phyloP scores from a whole-genome alignment of 2,797 vertebrate species.

The Telmatherina bonti region DNA sequence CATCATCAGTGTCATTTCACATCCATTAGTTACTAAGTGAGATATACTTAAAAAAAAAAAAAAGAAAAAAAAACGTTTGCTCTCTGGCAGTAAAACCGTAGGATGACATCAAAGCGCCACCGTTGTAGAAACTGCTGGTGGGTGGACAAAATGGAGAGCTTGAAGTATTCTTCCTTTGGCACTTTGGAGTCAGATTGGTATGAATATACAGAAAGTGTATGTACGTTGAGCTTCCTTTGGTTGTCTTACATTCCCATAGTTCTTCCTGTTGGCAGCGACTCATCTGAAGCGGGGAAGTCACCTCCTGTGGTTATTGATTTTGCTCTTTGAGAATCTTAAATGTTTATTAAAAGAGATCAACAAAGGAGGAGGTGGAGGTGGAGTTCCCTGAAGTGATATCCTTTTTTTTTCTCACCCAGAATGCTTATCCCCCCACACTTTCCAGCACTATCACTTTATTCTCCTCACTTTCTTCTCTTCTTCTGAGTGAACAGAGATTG shows the following conservation, averaged over 20 bases:
- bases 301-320: conserved; percentile 60
- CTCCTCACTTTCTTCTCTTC: conserved; percentile 36
- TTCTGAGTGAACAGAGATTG: conserved; percentile 59
- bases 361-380: conserved; percentile 28
- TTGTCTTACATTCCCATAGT: background rate
- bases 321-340: conserved; percentile 54
- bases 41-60: background rate
- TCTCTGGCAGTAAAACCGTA: background rate
- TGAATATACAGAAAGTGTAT: background rate
- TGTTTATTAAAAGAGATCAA: conserved; percentile 67
- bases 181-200: background rate
- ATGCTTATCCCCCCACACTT: background rate
- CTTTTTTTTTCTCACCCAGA: conserved; percentile 13
- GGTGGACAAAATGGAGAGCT: background rate
- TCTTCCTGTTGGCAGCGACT: conserved; percentile 16
- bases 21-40: background rate
- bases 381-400: conserved; percentile 26
- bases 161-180: background rate
- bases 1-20: background rate
- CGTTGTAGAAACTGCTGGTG: background rate
- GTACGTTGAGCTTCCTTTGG: background rate
- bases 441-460: background rate
- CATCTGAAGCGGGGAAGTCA: conserved; percentile 28
- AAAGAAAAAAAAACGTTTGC: too few relatives aligned
- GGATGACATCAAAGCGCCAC: background rate